Base-by-base conservation (phyloP, 2,113 vertebrate genomes). In the Amblyopsis rosae region DNA sequence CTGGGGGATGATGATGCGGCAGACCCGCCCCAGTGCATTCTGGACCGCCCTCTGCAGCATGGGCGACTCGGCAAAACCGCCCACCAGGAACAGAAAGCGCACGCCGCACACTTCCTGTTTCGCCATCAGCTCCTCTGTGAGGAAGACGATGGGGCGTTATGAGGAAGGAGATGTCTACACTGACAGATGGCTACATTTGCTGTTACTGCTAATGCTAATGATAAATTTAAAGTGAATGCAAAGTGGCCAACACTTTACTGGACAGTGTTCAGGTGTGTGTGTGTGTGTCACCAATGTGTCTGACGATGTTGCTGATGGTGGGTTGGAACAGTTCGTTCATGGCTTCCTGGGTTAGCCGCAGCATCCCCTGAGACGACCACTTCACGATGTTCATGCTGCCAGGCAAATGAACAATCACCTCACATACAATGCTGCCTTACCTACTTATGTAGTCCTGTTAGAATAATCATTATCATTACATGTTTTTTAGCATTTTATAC, bases 281-380 rank as follows among this genome's bases (percentile, higher is more conserved):
- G 11, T 63, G 32, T 60, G 6, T 62, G 57, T 73, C 62, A 98
- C 97, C 96, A 1, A 98, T 97, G 86, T 98, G 95, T 64, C 90
- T 91, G 82, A 98, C 93, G 65, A 99, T 96, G 48, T 95, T 95
- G 60, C 45, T 84, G 85, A 98, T 92, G 9, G 96, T 99, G 8
- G 96, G 96, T 86, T 98, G 97, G 90, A 98, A 99, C 78, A 99
- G 95, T 69, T 98, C 95, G 0, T 92, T 94, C 94, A 96, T 97
- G 76, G 96, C 96, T 70, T 98, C 96, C 0, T 95, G 86, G 0
- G 96, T 94, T 81, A 99, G 93, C 55, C 95, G 90, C 84, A 99
- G 92, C 97, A 98, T 98, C 66, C 97, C 97, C 79, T 99, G 97
- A 1, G 96, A 98, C 0, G 96, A 98, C 97, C 97, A 99, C 90